These are phyloP conservation scores for Archilochus colubris DNA, from an alignment of 2,113 vertebrate species.

Conservation along the genomic window DNA sequence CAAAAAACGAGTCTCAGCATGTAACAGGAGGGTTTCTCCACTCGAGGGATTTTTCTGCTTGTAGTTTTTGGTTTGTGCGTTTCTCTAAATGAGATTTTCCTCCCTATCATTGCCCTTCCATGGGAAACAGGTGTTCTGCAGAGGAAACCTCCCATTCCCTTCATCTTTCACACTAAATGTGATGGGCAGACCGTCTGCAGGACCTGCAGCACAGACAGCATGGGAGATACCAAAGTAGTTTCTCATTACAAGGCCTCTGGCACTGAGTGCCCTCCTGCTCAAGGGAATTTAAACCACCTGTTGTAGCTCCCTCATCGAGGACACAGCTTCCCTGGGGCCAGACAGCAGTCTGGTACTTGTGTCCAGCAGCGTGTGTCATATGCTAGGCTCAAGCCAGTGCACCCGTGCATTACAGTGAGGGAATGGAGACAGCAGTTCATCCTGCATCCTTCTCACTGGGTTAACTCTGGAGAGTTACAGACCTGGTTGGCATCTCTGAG, in stretches of 20 bases:
- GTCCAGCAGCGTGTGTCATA: fast-evolving
- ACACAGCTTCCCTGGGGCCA: background rate
- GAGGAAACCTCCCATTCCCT: background rate
- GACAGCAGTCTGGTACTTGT: background rate
- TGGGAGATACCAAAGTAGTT: fast-evolving
- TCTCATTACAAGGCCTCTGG: background rate
- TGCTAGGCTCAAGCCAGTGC: fast-evolving
- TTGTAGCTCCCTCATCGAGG: background rate
- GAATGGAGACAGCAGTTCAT: background rate
- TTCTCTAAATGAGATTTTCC: background rate
- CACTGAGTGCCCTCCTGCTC: background rate
- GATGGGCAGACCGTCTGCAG: background rate
- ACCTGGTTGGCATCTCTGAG: background rate
- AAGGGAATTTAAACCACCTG: background rate
- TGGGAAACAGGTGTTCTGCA: background rate
- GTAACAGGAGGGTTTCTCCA: background rate
- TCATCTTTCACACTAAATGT: background rate
- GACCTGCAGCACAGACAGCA: background rate
- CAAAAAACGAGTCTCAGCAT: background rate
- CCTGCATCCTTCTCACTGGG: background rate
- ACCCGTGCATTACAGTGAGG: background rate
- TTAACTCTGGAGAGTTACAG: background rate
- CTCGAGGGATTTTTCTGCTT: background rate
- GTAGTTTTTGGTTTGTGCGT: background rate
- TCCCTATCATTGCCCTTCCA: background rate